Evolutionary conservation across 2,888 invertebrate genomes (phyloP), one percentile per base, ranked within the genome.

Genomic region (Gastracanthus pulcherrimus): DNA sequence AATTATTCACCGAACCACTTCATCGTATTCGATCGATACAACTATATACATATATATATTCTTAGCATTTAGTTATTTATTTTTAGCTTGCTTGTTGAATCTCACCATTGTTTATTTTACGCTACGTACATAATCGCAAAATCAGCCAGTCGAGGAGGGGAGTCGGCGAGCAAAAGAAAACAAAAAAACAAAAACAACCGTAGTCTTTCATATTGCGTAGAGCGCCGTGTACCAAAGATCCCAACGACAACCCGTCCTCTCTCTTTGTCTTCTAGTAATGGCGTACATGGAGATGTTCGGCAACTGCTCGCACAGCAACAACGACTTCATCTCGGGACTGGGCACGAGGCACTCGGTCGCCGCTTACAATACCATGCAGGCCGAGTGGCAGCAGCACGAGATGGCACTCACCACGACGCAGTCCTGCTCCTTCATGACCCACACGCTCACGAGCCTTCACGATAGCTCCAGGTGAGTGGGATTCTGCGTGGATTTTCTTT

Each of bases 271-370:
- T 82, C 19, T 94, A 97, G 98, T 98, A 89, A 97, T 97, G 96
- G 97, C 97, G 84, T 98, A 98, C 92, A 98, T 98, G 98, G 97
- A 98, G 93, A 97, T 98, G 95, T 96, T 97, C 89, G 97, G 97
- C 29, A 96, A 96, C 92, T 97, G 97, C 93, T 96, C 96, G 85
- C 97, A 97, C 88, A 94, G 94, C 84, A 94, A 95, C 83, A 95
- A 94, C 85, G 94, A 94, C 77, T 94, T 94, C 62, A 94, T 94
- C 78, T 97, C 97, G 87, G 95, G 96, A 92, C 94, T 97, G 91
- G 91, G 91, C 23, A 89, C 91, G 48, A 94, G 97, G 69, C 97
- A 97, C 92, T 98, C 98, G 3, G 95, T 98, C 88, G 97, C 98
- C 90, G 95, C 96, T 5, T 96, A 95, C 90, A 95, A 95, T 85